A percentile compares a stretch with the other conserved stretches of the same genome.
Conservation (phyloP, 2,888 invertebrate genomes). For the Phalangium opilio region DNA sequence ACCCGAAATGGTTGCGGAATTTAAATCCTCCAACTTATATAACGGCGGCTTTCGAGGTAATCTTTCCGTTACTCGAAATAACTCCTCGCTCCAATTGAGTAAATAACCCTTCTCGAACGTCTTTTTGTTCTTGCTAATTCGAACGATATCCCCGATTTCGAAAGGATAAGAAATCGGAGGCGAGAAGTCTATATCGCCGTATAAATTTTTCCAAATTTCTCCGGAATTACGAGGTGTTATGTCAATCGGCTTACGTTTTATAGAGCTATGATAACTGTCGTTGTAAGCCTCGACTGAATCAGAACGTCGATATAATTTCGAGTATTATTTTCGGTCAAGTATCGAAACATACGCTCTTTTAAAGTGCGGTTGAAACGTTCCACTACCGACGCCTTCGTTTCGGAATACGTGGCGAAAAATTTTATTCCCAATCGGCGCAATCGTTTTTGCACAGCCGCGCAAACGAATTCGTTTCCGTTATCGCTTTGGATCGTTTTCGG, state of each 20-base stretch:
- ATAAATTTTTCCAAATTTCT: conserved; percentile 7
- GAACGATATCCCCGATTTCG: conserved; percentile 8
- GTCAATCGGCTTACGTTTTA: conserved; percentile 3
- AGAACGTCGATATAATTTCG: conserved; percentile 7
- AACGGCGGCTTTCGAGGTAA: too few relatives aligned
- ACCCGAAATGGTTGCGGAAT: too few relatives aligned
- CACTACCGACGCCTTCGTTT: conserved; percentile 25
- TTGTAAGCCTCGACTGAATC: conserved; percentile 10
- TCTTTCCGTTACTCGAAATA: conserved; percentile 1
- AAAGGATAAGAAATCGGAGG: neutral
- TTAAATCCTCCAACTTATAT: too few relatives aligned
- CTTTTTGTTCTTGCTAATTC: conserved; percentile 4
- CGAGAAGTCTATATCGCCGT: neutral
- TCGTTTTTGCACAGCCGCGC: conserved; percentile 11
- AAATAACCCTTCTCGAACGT: conserved; percentile 9
- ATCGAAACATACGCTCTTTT: conserved; percentile 21
- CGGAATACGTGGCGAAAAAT: conserved; percentile 23
- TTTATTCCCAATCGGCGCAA: conserved; percentile 15
- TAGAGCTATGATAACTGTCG: conserved; percentile 6
- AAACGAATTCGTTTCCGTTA: conserved; percentile 21
- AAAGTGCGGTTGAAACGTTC: conserved; percentile 27
- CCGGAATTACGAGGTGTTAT: conserved; percentile 5
- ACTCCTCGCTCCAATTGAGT: conserved; percentile 8
- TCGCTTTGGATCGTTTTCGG: conserved; percentile 20
- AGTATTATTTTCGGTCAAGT: conserved; percentile 9